Base-by-base conservation (phyloP, 2,113 vertebrate genomes). In the Xenotilapia flavipinnis region DNA sequence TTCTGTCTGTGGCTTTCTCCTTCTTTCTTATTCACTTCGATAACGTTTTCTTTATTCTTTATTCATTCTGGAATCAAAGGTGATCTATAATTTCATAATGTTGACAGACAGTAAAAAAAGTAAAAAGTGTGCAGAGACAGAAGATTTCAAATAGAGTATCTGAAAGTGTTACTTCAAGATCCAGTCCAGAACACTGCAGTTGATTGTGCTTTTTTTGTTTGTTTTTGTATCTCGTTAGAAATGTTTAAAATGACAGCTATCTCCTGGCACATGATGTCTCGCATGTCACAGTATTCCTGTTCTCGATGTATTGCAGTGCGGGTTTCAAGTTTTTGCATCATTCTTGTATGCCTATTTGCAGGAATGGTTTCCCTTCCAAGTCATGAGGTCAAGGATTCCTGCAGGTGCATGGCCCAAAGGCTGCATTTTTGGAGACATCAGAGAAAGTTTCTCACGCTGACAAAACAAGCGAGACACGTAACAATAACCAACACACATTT, bases 41-140 rank as follows among this genome's bases (percentile, higher is more conserved):
- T 12, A 23, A n/a, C 3, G 10, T 33, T 82, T 47, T 21, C 47
- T 8, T 51, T 51, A 38, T 65, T 58, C 56, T 58, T 31, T 31
- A 58, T 31, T 28, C 14, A 47, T 28, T 75, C 14, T 75, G 42
- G 49, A 51, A 55, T 79, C 45, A 9, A 6, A 31, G 75, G 70
- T 42, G 15, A 79, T 49, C 33, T 47, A 6, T 83, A 11, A 47
- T 79, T 85, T 85, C 49, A 84, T 56, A 42, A 15, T 9, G 23
- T 11, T 87, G 87, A 81, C 82, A 84, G 42, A 51, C 14, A 80
- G 86, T 33, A 91, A 81, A 85, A 53, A 80, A 55, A 38, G 31
- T 47, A 47, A 75, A 75, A 47, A 1, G 70, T 47, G 15, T 47
- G 42, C 23, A 75, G 23, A 75, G 68, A 47, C 40, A 73, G 68